Conservation (phyloP, 2,888 invertebrate genomes). For the Acleris sparsana region DNA sequence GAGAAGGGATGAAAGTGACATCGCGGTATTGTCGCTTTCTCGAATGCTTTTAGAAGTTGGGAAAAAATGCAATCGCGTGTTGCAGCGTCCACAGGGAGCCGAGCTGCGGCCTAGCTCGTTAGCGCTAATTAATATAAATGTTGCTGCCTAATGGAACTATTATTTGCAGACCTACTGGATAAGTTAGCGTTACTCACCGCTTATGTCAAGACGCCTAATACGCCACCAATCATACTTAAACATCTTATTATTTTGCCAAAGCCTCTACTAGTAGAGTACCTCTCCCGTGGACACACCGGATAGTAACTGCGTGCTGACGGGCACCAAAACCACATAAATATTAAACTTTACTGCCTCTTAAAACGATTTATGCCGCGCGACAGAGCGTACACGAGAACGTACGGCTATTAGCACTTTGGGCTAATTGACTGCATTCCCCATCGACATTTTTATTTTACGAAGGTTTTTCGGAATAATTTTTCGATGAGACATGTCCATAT, state of each 20-base stretch:
- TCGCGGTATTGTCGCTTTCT: conserved; percentile 47
- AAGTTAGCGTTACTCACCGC: conserved; percentile 1
- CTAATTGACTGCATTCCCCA: conserved; percentile 27
- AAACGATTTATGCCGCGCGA: conserved; percentile 32
- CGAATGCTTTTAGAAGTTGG: conserved; percentile 40
- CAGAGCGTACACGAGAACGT: conserved; percentile 22
- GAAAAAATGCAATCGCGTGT: conserved; percentile 38
- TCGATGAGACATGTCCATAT: background rate
- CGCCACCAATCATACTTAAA: conserved; percentile 43
- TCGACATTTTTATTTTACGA: background rate
- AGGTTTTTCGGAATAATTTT: no score
- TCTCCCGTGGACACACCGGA: conserved; percentile 45
- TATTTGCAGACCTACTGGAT: conserved; percentile 30
- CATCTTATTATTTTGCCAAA: conserved; percentile 20
- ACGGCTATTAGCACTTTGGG: conserved; percentile 29
- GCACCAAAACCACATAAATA: conserved; percentile 55
- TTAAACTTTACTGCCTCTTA: conserved; percentile 46
- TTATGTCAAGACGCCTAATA: conserved; percentile 28
- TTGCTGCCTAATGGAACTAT: conserved; percentile 36
- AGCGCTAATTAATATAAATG: conserved; percentile 53
- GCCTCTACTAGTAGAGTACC: conserved; percentile 28
- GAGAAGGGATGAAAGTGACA: conserved; percentile 39
- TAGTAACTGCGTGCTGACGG: conserved; percentile 46
- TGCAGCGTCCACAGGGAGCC: conserved; percentile 37
- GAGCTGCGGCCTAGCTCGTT: conserved; percentile 48